Conservation (phyloP, 2,888 invertebrate genomes). For the Xestia sexstrigata region DNA sequence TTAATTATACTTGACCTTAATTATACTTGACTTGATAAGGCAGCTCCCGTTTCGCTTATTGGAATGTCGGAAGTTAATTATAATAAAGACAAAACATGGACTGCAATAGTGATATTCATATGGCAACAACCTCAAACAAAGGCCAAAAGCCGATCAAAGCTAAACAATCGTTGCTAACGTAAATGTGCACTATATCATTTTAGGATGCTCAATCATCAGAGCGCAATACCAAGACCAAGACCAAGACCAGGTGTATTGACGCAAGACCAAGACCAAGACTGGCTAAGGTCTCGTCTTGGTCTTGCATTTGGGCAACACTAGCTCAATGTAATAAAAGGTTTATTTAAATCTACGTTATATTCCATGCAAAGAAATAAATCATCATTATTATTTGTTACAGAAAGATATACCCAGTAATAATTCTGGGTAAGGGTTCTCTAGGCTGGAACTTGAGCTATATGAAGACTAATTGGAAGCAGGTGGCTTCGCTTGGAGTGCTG, state of each 20-base stretch:
- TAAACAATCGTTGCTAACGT: too few species aligned
- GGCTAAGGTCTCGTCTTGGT: too few species aligned
- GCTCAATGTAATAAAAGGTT: background rate
- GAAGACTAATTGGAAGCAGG: conserved; percentile 80
- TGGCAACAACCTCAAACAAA: background rate
- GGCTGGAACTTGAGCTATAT: conserved; percentile 83
- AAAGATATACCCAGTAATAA: conserved; percentile 85
- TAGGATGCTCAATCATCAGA: too few species aligned
- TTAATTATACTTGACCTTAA: too few species aligned
- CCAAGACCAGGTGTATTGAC: too few species aligned
- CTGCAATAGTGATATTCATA: background rate
- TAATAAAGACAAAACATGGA: background rate
- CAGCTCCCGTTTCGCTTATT: background rate
- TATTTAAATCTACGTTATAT: background rate
- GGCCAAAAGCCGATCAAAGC: background rate
- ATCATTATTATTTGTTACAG: conserved; percentile 67
- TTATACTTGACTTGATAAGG: background rate
- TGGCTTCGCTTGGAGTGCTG: conserved; percentile 79
- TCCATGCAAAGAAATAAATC: background rate
- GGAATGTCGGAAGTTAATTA: background rate
- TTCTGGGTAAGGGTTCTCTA: conserved; percentile 85
- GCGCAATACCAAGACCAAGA: too few species aligned
- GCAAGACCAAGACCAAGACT: too few species aligned
- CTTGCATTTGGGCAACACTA: too few species aligned
- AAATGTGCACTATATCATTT: too few species aligned